Evolutionary conservation across 2,797 vertebrate species (phyloP), one percentile per base, ranked within the genome.

Genomic region (Tenualosa thibaudeaui): DNA sequence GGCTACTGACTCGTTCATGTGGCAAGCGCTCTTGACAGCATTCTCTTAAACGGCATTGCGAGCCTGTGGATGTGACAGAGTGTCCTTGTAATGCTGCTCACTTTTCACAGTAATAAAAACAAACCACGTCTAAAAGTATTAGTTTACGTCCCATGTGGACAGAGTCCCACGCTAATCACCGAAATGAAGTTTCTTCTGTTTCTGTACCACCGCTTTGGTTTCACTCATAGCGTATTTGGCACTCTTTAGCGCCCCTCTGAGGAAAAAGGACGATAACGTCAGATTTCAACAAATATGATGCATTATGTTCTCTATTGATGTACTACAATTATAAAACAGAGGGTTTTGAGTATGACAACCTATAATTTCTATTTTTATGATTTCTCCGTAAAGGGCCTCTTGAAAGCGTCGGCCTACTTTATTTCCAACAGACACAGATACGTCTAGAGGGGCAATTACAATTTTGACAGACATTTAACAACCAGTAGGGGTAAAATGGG

Each of bases 181-280:
- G 13, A 31, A 71, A 37, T 40, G 65, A 71, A 71, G 65, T 71
- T 71, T 71, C 65, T 71, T 31, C 26, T 37, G 31, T 71, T 71
- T 37, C 65, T 31, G 65, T 15, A 71, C 65, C 26, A 71, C 31
- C 65, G 65, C 65, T 40, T 15, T 12, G 24, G 65, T 71, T 37
- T 37, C 31, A 13, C 65, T 71, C 65, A 71, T 31, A 71, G 26
- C 65, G 7, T 71, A 40, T 15, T 71, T 9, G 26, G 37, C 12
- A 71, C 65, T 71, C 65, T 71, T 71, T 71, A 37, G 65, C 65
- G 65, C 65, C 65, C 31, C 65, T 40, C 31, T 37, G 26, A 71
- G 65, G 65, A 37, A 71, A 71, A 37, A 17, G 31, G 37, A 15
- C 12, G 31, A 37, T 71, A 5, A 71, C 5, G 37, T 40, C 13